phyloP scores from a whole-genome alignment of 2,888 invertebrate species.

The Vanessa cardui region DNA sequence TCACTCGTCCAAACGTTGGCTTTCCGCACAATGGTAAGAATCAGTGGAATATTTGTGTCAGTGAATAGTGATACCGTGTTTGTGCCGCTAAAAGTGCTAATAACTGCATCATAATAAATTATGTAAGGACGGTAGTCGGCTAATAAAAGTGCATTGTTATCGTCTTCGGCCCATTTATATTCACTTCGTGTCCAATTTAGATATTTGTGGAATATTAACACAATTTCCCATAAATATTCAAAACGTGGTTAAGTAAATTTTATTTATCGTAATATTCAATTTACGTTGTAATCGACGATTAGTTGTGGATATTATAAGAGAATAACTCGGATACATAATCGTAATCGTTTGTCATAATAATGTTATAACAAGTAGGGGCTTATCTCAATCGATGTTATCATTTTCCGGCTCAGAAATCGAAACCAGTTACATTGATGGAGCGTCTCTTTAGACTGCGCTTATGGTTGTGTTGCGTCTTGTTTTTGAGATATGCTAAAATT shows the following conservation, averaged over 20 bases:
- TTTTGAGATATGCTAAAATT: conserved; percentile 77
- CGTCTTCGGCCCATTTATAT: conserved; percentile 5
- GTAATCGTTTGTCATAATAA: neutral
- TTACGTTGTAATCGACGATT: neutral
- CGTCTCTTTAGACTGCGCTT: conserved; percentile 49
- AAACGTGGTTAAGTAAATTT: conserved; percentile 7
- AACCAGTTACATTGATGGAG: conserved; percentile 42
- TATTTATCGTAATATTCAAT: conserved; percentile 18
- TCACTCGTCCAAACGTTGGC: conserved; percentile 13
- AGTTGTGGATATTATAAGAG: neutral
- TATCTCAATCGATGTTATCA: conserved; percentile 1
- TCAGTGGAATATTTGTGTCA: conserved; percentile 58
- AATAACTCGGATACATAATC: neutral
- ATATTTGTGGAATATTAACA: conserved; percentile 1
- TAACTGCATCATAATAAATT: conserved; percentile 19
- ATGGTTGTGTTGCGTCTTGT: conserved; percentile 61
- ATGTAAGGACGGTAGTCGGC: conserved; percentile 16
- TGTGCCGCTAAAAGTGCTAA: conserved; percentile 25
- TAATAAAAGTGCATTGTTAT: conserved; percentile 17
- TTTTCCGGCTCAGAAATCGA: conserved; percentile 13
- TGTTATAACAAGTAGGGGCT: neutral
- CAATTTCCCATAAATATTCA: neutral
- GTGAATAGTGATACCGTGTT: conserved; percentile 55
- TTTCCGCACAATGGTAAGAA: conserved; percentile 73
- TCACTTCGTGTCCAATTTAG: neutral